Evolutionary conservation across 2,888 invertebrate species (phyloP).

Genomic region (Oegoconia quadripuncta): DNA sequence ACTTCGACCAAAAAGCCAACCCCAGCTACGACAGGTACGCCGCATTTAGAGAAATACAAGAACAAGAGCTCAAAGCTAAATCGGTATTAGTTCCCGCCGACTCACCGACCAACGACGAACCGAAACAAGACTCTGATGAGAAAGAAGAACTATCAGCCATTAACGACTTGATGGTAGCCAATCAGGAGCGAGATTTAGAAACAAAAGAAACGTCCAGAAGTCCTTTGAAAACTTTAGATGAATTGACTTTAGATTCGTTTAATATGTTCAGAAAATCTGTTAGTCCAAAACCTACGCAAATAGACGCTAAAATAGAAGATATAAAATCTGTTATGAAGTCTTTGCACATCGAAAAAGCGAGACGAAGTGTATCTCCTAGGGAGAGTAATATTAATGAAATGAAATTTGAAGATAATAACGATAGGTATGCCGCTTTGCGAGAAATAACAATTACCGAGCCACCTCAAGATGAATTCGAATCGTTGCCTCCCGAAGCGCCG

Average conservation of each 20-base stretch:
- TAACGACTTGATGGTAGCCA: conserved; percentile 48
- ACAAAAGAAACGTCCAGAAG: conserved; percentile 51
- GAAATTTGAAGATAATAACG: conserved; percentile 67
- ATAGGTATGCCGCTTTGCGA: conserved; percentile 89
- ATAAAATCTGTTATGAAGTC: conserved; percentile 71
- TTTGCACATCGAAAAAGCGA: conserved; percentile 55
- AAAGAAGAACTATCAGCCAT: conserved; percentile 57
- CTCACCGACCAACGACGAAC: conserved; percentile 32
- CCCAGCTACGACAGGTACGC: conserved; percentile 90
- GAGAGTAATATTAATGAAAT: conserved; percentile 66
- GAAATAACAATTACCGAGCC: conserved; percentile 85
- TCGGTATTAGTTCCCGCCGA: conserved; percentile 56
- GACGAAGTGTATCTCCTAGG: conserved; percentile 62
- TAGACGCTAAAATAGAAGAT: conserved; percentile 69
- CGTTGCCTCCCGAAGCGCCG: conserved; percentile 64
- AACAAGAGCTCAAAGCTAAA: conserved; percentile 82
- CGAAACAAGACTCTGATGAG: conserved; percentile 60
- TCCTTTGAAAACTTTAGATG: conserved; percentile 62
- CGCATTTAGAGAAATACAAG: conserved; percentile 91
- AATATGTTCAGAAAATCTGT: conserved; percentile 67
- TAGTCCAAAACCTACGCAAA: conserved; percentile 64
- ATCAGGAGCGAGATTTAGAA: conserved; percentile 42
- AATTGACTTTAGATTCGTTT: conserved; percentile 59
- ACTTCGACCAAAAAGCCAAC: conserved; percentile 76
- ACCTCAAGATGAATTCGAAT: conserved; percentile 74